Evolutionary conservation across 1,140 invertebrate genomes (phyloP).

Genomic region (Euwallacea similis): DNA sequence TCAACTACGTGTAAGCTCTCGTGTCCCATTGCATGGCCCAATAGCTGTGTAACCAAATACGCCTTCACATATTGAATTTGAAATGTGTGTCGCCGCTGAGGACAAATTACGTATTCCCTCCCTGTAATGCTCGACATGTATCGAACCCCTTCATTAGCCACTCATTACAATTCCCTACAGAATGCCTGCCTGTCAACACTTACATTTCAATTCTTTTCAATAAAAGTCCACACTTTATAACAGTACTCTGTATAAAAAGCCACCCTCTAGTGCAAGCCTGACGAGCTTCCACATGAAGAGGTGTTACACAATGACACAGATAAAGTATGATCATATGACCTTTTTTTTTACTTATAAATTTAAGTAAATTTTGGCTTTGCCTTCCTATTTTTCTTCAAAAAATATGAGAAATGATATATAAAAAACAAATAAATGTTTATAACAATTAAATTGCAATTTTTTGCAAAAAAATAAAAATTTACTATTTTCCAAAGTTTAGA

Average conservation of each 20-base stretch:
- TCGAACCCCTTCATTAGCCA: conserved; percentile 49
- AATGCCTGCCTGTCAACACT: conserved; percentile 47
- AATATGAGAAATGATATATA: too few relatives aligned
- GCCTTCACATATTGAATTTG: not conserved
- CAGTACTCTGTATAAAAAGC: conserved; percentile 35
- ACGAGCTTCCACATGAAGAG: conserved; percentile 10
- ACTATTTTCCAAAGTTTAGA: too few relatives aligned
- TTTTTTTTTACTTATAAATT: too few relatives aligned
- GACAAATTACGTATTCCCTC: conserved; percentile 14
- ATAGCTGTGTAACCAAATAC: too few relatives aligned
- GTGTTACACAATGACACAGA: not conserved
- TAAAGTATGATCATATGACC: too few relatives aligned
- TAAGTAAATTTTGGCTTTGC: not conserved
- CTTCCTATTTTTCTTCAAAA: not conserved
- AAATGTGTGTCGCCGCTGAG: not conserved
- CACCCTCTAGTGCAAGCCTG: conserved; percentile 23
- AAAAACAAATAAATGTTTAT: too few relatives aligned
- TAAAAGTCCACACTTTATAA: conserved; percentile 44
- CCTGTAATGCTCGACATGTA: conserved; percentile 26
- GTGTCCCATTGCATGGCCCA: too few relatives aligned
- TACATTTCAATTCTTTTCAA: conserved; percentile 51
- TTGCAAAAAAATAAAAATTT: too few relatives aligned
- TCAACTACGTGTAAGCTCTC: too few relatives aligned
- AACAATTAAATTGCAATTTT: too few relatives aligned
- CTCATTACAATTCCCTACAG: conserved; percentile 47